Percentiles rank a stretch among this genome's conserved stretches.
Conservation (phyloP, 2,797 vertebrate genomes). For the Acropternis orthonyx region DNA sequence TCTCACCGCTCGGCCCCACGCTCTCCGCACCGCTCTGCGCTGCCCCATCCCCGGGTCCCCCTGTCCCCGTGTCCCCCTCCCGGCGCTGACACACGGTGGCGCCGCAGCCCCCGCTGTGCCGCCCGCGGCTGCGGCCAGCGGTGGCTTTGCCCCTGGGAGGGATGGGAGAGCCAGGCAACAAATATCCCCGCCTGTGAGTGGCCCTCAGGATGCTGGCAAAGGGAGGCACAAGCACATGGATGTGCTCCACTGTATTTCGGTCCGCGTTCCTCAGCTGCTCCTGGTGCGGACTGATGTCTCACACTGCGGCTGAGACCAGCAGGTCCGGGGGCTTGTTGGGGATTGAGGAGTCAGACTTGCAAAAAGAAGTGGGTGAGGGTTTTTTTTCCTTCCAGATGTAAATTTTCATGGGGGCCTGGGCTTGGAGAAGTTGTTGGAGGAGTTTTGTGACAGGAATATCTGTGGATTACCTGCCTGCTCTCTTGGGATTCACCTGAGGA, state of each 20-base stretch:
- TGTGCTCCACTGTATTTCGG: fast-evolving
- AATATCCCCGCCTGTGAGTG: fast-evolving
- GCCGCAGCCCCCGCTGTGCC: neutral
- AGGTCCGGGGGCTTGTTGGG: fast-evolving
- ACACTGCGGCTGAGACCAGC: neutral
- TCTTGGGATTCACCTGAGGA: too few relatives aligned
- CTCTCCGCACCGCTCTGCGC: fast-evolving
- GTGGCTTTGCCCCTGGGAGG: neutral
- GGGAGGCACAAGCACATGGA: fast-evolving
- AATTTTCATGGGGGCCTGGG: fast-evolving
- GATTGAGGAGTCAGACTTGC: fast-evolving
- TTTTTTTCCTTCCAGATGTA: fast-evolving
- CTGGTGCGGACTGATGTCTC: neutral
- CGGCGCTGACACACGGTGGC: neutral
- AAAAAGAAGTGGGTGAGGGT: fast-evolving
- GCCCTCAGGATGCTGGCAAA: neutral
- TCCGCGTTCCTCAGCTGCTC: neutral
- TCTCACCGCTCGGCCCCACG: neutral
- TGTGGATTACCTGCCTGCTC: too few relatives aligned
- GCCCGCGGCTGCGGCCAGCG: fast-evolving
- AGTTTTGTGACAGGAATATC: neutral
- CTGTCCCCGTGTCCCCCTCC: neutral
- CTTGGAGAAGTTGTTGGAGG: neutral
- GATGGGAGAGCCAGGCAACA: fast-evolving
- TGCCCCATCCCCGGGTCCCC: neutral